phyloP scores from a whole-genome alignment of 2,888 invertebrate species.

The Phyto melanocephala region DNA sequence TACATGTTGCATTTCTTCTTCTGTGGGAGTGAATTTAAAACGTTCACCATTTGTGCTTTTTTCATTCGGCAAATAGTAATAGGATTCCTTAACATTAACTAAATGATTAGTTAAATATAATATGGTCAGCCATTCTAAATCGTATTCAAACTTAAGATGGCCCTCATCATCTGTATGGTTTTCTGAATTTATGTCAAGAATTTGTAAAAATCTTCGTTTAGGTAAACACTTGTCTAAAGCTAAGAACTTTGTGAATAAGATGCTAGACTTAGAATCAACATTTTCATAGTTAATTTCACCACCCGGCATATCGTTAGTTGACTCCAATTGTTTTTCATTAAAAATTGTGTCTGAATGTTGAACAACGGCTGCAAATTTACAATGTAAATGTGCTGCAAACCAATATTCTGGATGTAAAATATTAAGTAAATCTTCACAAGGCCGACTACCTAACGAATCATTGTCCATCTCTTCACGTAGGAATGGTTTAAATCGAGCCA shows the following conservation, averaged over 20 bases:
- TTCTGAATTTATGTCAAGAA: slow-evolving; percentile 84
- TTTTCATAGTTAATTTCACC: background rate
- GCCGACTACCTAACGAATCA: slow-evolving; percentile 91
- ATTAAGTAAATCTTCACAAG: slow-evolving; percentile 89
- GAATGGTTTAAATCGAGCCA: slow-evolving; percentile 89
- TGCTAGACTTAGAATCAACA: slow-evolving; percentile 63
- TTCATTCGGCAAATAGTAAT: slow-evolving; percentile 88
- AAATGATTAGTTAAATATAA: slow-evolving; percentile 93
- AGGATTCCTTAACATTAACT: slow-evolving; percentile 84
- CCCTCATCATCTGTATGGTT: slow-evolving; percentile 80
- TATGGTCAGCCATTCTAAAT: slow-evolving; percentile 96
- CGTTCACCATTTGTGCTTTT: slow-evolving; percentile 81
- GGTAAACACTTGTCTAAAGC: slow-evolving; percentile 98
- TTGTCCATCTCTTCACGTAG: slow-evolving; percentile 91
- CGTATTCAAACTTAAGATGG: slow-evolving; percentile 81
- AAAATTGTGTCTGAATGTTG: slow-evolving; percentile 80
- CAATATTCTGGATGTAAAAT: slow-evolving; percentile 92
- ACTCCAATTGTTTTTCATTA: background rate
- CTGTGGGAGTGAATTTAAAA: slow-evolving; percentile 82
- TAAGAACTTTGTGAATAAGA: slow-evolving; percentile 87
- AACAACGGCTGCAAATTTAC: slow-evolving; percentile 94
- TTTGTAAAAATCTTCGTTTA: slow-evolving; percentile 91
- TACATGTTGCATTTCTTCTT: slow-evolving; percentile 85
- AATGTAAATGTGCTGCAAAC: slow-evolving; percentile 99
- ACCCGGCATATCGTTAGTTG: background rate